A percentile compares a stretch with the other conserved stretches of the same genome.
Evolutionary conservation across 2,797 vertebrate genomes (phyloP).

Genomic region (Enteromius afrohamiltoni): DNA sequence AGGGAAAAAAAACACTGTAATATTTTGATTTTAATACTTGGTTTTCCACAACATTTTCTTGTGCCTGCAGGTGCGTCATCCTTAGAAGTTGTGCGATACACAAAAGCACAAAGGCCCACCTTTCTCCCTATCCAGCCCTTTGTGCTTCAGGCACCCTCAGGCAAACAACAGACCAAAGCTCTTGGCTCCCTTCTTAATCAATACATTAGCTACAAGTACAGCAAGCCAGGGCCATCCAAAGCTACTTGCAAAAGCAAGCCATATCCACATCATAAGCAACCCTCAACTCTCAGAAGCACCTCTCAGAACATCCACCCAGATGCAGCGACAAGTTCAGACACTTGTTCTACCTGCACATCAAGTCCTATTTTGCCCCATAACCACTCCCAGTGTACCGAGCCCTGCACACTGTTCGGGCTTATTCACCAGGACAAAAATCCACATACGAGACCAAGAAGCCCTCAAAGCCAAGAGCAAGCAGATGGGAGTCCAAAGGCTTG

Average conservation of each 20-base stretch:
- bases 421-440: conserved; percentile 69
- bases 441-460: conserved; percentile 53
- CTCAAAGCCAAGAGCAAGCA: conserved; percentile 43
- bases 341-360: conserved; percentile 86
- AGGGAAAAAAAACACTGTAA: too few species aligned
- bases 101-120: conserved; percentile 93
- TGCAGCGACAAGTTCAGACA: conserved; percentile 81
- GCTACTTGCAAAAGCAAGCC: conserved; percentile 66
- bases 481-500: conserved; percentile 55
- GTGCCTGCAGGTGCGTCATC: conserved; percentile 68
- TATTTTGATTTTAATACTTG: not conserved
- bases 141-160: conserved; percentile 84
- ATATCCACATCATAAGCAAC: conserved; percentile 76
- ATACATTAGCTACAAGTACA: conserved; percentile 84
- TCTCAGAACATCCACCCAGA: conserved; percentile 83
- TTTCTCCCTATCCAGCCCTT: conserved; percentile 96
- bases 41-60: conserved; percentile 37
- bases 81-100: conserved; percentile 81
- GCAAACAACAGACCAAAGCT: conserved; percentile 71
- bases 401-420: conserved; percentile 51
- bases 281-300: conserved; percentile 81
- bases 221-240: conserved; percentile 65
- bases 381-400: conserved; percentile 59
- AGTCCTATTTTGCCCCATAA: conserved; percentile 66
- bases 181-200: conserved; percentile 87